Base-by-base conservation (phyloP, 2,888 invertebrate genomes). In the Stratiomys singularior region DNA sequence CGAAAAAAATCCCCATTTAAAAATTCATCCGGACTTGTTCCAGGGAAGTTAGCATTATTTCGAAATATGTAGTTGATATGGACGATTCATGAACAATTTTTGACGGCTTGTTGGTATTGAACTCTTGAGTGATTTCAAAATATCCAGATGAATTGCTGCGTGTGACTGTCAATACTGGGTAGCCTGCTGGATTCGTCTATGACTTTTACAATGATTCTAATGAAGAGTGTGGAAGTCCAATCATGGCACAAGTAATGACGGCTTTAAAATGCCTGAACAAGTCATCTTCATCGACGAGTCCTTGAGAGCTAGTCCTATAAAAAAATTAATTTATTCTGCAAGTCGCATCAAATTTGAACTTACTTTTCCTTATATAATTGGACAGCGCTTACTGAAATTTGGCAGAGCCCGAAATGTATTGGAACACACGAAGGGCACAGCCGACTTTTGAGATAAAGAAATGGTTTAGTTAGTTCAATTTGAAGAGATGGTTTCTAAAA, bases 101-200 rank as follows among this genome's bases (percentile, higher is more conserved):
- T 46, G 58, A 27, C 7, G 47, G 27, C 9, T 30, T 15, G 23
- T 76, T 47, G n/a, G 76, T 64, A 18, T 44, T 46, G 23, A 27
- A 15, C 9, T 82, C 80, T 77, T 93, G 93, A 0, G 87, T 87
- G 13, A 93, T 83, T 30, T 85, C 87, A 5, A 91, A 89, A 0
- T 87, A 85, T 25, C 83, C 83, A 58, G 81, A 27, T 0, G 81
- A 44, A 0, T 93, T 91, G 79, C 91, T 89, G 44, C 86, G 84
- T 47, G 82, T 76, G 0, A 91, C 89, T 1, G 85, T 88, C 5
- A 92, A 82, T 0, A 92, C 84, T 0, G 92, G 93, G 82, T 88
- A 90, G 2, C 92, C 91, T 37, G 89, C 85, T 82, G 91, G 90
- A 3, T 87, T 86, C 0, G 90, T 90, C 93, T 92, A 93, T 1